Percentiles rank a stretch among this genome's conserved stretches.
Conservation (phyloP, 2,797 vertebrate species). For the Enteromius afrohamiltoni region DNA sequence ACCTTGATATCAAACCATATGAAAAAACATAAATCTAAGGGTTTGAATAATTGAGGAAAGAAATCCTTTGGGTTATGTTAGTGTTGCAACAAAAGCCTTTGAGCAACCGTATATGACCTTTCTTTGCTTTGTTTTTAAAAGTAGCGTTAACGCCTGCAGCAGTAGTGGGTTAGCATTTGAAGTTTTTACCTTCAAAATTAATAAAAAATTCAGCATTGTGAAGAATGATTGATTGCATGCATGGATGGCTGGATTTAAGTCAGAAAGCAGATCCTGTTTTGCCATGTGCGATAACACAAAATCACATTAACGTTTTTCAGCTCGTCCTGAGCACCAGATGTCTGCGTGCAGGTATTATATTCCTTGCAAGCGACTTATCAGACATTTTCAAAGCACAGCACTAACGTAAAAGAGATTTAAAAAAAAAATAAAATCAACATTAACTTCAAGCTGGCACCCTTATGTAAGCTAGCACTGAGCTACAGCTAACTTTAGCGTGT, state of each 20-base stretch:
- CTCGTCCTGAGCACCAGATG: constrained; percentile 11
- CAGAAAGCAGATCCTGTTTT: constrained; percentile 32
- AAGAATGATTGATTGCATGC: constrained; percentile 26
- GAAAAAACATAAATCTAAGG: constrained; percentile 11
- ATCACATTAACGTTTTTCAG: constrained; percentile 31
- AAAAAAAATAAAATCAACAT: constrained; percentile 23
- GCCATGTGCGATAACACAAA: constrained; percentile 10
- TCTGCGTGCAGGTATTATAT: constrained; percentile 5
- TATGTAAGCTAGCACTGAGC: background rate
- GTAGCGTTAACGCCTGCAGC: background rate
- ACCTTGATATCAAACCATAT: constrained; percentile 16
- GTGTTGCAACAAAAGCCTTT: background rate
- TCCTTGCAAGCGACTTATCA: constrained; percentile 6
- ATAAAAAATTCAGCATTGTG: constrained; percentile 24
- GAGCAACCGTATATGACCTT: background rate
- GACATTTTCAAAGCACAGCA: constrained; percentile 14
- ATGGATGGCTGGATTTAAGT: constrained; percentile 24
- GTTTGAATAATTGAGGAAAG: constrained; percentile 22
- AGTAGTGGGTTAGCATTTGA: background rate
- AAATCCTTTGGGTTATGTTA: constrained; percentile 9
- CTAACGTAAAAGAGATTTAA: background rate
- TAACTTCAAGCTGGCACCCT: background rate
- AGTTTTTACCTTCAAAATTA: constrained; percentile 20
- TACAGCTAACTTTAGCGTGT: background rate
- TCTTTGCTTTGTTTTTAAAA: constrained; percentile 7